These are phyloP conservation scores for Cheilinus undulatus DNA, from an alignment of 2,113 vertebrate genomes.

Conservation along the genomic window DNA sequence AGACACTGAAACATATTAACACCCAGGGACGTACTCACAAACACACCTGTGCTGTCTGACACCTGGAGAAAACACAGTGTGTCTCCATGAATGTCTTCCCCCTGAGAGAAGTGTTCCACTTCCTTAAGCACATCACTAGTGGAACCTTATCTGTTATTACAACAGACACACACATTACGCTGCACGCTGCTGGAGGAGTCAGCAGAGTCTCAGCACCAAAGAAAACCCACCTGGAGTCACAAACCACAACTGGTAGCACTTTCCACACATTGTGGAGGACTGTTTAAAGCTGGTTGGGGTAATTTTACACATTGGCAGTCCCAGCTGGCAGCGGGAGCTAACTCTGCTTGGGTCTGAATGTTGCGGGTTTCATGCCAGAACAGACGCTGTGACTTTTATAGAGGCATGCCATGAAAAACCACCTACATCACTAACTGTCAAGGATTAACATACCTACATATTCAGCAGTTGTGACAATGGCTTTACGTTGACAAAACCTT, in stretches of 20 bases:
- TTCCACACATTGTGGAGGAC: slow-evolving; percentile 18
- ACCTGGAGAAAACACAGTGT: slow-evolving; percentile 58
- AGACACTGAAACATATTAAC: slow-evolving; percentile 38
- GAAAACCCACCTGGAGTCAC: slow-evolving; percentile 36
- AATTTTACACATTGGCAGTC: slow-evolving; percentile 38
- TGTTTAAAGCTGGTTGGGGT: slow-evolving; percentile 16
- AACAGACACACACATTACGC: slow-evolving; percentile 36
- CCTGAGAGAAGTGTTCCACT: slow-evolving; percentile 64
- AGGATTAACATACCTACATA: too few species aligned
- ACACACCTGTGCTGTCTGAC: slow-evolving; percentile 37
- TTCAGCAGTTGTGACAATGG: too few species aligned
- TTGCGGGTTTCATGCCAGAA: slow-evolving; percentile 35
- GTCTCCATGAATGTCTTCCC: slow-evolving; percentile 44
- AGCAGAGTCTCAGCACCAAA: slow-evolving; percentile 22
- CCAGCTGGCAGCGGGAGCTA: slow-evolving; percentile 19
- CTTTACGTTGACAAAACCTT: too few species aligned
- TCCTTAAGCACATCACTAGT: slow-evolving; percentile 58
- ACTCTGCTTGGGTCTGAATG: slow-evolving; percentile 27
- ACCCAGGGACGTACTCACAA: neutral
- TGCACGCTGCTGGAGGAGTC: slow-evolving; percentile 12
- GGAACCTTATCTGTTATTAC: slow-evolving; percentile 55
- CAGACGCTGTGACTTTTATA: slow-evolving; percentile 28
- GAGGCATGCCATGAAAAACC: too few species aligned
- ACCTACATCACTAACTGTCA: too few species aligned
- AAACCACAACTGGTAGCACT: slow-evolving; percentile 35